Conservation (phyloP, 2,888 invertebrate genomes). For the Lysandra coridon region DNA sequence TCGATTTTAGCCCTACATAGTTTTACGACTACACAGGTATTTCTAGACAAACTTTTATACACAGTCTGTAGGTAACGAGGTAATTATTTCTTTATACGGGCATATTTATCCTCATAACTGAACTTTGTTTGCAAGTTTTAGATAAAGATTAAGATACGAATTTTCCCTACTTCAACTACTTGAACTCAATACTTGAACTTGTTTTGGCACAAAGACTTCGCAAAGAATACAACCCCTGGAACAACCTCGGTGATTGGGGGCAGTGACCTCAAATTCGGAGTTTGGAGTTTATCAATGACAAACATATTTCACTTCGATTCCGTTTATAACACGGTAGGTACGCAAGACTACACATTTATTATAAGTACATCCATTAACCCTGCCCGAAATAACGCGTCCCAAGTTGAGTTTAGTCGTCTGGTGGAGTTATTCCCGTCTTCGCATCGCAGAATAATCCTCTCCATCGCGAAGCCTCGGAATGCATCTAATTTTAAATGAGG, state of each 20-base stretch:
- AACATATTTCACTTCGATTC: conserved; percentile 13
- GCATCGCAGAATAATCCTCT: conserved; percentile 61
- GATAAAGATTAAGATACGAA: neutral
- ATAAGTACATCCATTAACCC: conserved; percentile 64
- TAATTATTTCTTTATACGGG: neutral
- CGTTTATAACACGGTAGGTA: conserved; percentile 12
- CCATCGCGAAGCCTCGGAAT: conserved; percentile 72
- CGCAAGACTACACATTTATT: conserved; percentile 7
- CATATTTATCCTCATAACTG: neutral
- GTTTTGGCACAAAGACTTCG: neutral
- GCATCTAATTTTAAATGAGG: conserved; percentile 80
- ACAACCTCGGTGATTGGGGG: conserved; percentile 63
- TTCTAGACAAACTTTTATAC: neutral
- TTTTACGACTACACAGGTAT: neutral
- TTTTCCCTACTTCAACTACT: neutral
- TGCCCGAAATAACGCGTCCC: conserved; percentile 70
- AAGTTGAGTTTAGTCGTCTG: conserved; percentile 57
- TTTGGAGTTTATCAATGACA: conserved; percentile 33
- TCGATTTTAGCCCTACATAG: neutral
- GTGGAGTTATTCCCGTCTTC: conserved; percentile 67
- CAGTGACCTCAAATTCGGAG: conserved; percentile 55
- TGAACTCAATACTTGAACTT: neutral
- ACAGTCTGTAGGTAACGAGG: neutral
- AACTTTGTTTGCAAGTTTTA: neutral
- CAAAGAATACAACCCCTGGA: conserved; percentile 51